Evolutionary conservation across 1,140 invertebrate species (phyloP).

Genomic region (Euschistus heros): DNA sequence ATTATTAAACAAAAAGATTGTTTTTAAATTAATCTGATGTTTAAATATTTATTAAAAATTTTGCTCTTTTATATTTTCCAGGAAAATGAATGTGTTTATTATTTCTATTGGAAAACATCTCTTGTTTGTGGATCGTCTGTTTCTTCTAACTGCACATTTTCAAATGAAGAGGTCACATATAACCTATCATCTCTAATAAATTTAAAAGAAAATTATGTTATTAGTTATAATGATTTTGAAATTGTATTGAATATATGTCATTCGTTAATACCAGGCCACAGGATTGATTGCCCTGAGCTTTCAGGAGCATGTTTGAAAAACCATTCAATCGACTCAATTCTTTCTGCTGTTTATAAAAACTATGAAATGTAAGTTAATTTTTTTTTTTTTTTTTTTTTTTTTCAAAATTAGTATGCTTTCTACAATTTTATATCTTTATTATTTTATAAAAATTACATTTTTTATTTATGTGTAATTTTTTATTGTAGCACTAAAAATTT

Average conservation of each 20-base stretch:
- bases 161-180: neutral
- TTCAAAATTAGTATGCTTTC: no score
- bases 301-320: neutral
- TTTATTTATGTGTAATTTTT: no score
- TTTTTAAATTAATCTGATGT: no score
- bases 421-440: no score
- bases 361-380: conserved; percentile 1
- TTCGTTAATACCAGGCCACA: neutral
- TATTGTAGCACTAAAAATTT: neutral
- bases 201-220: conserved; percentile 6
- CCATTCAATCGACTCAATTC: neutral
- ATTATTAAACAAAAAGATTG: no score
- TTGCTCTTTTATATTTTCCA: neutral
- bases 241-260: neutral
- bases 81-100: neutral
- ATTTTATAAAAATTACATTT: no score
- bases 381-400: no score
- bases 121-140: neutral
- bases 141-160: neutral
- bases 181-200: neutral
- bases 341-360: neutral
- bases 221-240: neutral
- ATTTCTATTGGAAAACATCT: neutral
- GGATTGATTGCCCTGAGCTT: neutral
- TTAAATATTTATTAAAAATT: no score